Evolutionary conservation across 2,888 invertebrate genomes (phyloP).

Genomic region (Dasypogon diadema): DNA sequence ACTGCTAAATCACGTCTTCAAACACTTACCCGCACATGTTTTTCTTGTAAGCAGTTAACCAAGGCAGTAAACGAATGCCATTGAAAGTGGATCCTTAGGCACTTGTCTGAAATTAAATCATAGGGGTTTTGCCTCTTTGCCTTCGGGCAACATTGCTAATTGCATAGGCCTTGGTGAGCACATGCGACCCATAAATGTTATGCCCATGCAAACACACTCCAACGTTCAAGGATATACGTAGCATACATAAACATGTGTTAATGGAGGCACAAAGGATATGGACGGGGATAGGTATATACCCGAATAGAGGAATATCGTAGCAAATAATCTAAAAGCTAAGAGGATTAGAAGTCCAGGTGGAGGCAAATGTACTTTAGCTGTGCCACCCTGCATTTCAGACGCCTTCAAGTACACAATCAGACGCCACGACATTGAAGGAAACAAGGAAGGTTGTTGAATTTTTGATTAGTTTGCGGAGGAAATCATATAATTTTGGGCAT

Average conservation of each 20-base stretch:
- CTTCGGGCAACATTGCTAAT: slow-evolving; percentile 1
- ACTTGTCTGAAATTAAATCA: slow-evolving; percentile 16
- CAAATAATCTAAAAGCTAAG: background rate
- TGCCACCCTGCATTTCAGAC: background rate
- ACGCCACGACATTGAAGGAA: too few relatives aligned
- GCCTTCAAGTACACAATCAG: background rate
- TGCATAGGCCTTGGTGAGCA: background rate
- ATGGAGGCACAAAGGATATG: background rate
- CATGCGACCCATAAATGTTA: background rate
- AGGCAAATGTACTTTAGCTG: background rate
- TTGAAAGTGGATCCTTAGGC: background rate
- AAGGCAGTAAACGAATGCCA: background rate
- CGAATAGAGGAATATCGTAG: background rate
- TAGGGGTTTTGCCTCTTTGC: background rate
- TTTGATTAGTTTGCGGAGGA: background rate
- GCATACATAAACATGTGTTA: background rate
- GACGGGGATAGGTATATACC: background rate
- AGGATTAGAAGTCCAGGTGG: background rate
- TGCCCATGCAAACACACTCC: background rate
- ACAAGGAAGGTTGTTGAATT: background rate
- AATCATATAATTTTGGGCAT: background rate
- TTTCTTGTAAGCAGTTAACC: too few relatives aligned
- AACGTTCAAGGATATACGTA: background rate
- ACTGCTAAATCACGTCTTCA: too few relatives aligned
- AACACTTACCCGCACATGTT: too few relatives aligned